Evolutionary conservation across 2,888 invertebrate species (phyloP).

Genomic region (Poecilobothrus nobilitatus): DNA sequence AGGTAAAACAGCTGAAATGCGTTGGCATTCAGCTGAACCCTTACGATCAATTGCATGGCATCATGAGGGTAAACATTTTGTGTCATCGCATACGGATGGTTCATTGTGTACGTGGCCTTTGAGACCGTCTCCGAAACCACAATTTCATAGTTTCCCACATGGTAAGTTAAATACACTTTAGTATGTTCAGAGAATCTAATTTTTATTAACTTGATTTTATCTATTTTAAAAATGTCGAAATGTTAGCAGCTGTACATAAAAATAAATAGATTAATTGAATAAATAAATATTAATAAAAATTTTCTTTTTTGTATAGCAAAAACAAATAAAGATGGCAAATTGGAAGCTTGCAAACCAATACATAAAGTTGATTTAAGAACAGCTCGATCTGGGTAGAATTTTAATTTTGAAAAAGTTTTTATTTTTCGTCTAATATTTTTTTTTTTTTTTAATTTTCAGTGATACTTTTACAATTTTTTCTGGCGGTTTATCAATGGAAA

Average conservation of each 20-base stretch:
- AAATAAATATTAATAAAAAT: background rate
- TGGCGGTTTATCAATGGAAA: slow-evolving; percentile 88
- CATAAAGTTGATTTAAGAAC: slow-evolving; percentile 94
- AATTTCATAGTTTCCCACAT: slow-evolving; percentile 81
- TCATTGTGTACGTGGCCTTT: slow-evolving; percentile 90
- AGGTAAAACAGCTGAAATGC: slow-evolving; percentile 73
- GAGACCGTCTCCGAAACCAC: slow-evolving; percentile 65
- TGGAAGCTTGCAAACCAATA: slow-evolving; percentile 90
- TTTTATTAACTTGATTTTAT: background rate
- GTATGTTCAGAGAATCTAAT: background rate
- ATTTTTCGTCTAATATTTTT: too few relatives aligned
- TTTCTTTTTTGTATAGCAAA: slow-evolving; percentile 58
- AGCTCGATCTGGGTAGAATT: slow-evolving; percentile 66
- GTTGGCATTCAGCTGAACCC: slow-evolving; percentile 67
- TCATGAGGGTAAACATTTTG: slow-evolving; percentile 94
- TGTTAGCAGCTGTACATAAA: too few relatives aligned
- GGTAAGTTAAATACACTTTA: slow-evolving; percentile 54
- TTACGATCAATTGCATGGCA: slow-evolving; percentile 91
- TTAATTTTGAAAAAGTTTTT: background rate
- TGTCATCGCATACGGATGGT: slow-evolving; percentile 93
- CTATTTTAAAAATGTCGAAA: background rate
- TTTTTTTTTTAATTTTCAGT: slow-evolving; percentile 46
- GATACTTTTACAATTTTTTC: slow-evolving; percentile 95
- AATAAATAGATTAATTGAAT: too few relatives aligned
- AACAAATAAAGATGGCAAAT: slow-evolving; percentile 83